Evolutionary conservation across 2,888 invertebrate species (phyloP).

Genomic region (Argyra leucocephala): DNA sequence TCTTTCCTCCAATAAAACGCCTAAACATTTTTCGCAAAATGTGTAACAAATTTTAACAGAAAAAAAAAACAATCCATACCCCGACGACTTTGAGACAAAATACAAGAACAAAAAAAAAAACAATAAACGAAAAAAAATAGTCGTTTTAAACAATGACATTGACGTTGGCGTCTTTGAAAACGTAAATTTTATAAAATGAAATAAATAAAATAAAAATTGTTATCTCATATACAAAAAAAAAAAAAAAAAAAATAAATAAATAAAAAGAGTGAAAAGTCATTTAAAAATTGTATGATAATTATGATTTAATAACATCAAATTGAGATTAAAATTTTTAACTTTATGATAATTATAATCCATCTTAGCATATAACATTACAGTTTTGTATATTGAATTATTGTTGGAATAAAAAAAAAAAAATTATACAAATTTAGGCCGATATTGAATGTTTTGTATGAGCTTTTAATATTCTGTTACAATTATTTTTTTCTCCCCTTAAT

Average conservation of each 20-base stretch:
- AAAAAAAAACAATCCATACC: background rate
- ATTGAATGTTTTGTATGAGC: too few relatives aligned
- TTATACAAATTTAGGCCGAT: too few relatives aligned
- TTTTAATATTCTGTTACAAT: too few relatives aligned
- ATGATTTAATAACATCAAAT: background rate
- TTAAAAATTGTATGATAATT: background rate
- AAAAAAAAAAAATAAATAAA: too few relatives aligned
- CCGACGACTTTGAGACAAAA: background rate
- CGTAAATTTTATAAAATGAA: background rate
- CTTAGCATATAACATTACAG: too few relatives aligned
- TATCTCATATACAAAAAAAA: too few relatives aligned
- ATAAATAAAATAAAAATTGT: background rate
- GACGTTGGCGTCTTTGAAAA: background rate
- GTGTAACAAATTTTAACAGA: background rate
- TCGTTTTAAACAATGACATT: background rate
- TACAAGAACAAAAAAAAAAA: too few relatives aligned
- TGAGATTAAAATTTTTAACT: background rate
- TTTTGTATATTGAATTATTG: too few relatives aligned
- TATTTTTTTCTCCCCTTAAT: too few relatives aligned
- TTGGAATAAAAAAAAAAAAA: too few relatives aligned
- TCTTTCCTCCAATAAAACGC: background rate
- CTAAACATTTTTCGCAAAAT: background rate
- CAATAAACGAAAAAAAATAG: too few relatives aligned
- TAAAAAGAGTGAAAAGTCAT: background rate
- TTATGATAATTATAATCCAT: too few relatives aligned